phyloP scores from a whole-genome alignment of 2,797 vertebrate genomes.

The Typhlichthys eigenmanni region DNA sequence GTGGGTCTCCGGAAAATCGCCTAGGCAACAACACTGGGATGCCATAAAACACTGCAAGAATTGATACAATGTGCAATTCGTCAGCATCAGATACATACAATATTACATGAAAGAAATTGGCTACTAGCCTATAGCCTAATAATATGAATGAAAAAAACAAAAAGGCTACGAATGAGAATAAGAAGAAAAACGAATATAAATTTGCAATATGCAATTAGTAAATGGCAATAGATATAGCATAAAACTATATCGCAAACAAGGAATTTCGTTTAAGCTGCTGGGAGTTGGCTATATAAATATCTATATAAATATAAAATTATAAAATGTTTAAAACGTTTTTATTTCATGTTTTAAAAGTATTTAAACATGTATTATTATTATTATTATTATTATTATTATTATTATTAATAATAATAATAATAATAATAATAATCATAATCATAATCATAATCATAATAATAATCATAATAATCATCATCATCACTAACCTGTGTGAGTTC shows the following conservation, averaged over 20 bases:
- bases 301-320: neutral
- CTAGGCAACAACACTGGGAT: neutral
- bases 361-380: slow-evolving; percentile 9
- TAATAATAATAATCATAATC: slow-evolving; percentile 14
- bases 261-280: no score
- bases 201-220: no score
- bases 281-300: no score
- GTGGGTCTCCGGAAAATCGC: slow-evolving; percentile 4
- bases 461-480: slow-evolving; percentile 10
- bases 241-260: no score
- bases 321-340: neutral
- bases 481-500: slow-evolving; percentile 81
- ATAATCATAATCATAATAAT: slow-evolving; percentile 3
- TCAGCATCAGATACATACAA: neutral
- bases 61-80: slow-evolving; percentile 6
- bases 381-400: slow-evolving; percentile 23
- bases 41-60: neutral
- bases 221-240: no score
- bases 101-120: neutral
- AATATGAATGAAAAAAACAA: neutral
- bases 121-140: neutral
- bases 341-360: slow-evolving; percentile 1
- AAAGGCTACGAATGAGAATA: neutral
- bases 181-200: slow-evolving; percentile 5
- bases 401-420: slow-evolving; percentile 8